Evolutionary conservation across 2,113 vertebrate genomes (phyloP), one percentile per base, ranked within the genome.

Genomic region (Anguilla rostrata): DNA sequence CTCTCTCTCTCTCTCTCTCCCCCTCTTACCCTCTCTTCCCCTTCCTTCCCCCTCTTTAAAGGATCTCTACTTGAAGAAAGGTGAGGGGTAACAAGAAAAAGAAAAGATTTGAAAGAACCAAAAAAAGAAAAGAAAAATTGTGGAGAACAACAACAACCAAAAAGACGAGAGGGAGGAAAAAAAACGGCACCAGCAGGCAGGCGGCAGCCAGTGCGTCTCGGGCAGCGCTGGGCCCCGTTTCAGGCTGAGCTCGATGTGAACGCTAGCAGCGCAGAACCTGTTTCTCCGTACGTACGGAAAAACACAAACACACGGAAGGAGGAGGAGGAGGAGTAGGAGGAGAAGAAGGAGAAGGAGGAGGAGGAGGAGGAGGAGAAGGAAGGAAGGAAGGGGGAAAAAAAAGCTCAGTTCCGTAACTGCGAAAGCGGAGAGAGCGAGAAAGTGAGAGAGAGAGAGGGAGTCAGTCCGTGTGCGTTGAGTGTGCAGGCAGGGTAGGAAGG

Each of bases 111-210:
- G 75, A 43, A 39, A 26, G 56, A 53, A 49, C 39, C 75, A 88
- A 94, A 90, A 90, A 92, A n/a, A n/a, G n/a, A 91, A 88, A 89
- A 91, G 88, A 92, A 84, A 91, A 63, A 86, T 81, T 79, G 83
- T 66, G 60, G 15, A 79, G 53, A 83, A 85, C 41, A 79, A 83
- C 39, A 84, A 29, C 82, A 60, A 85, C 49, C 5, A 11, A 87
- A 39, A 82, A 84, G 49, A 49, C 22, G 78, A 82, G 81, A 57
- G 56, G 5, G 41, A 81, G 12, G n/a, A 71, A 49, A 86, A 81
- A 84, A 78, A 79, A 40, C 34, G 66, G 81, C 34, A 29, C 29
- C 29, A 20, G 81, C 49, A 40, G 56, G 87, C 83, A 78, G 87
- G 89, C 91, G 88, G 90, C 83, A 78, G 82, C 84, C 85, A 81